These are phyloP conservation scores for Drosophila subsilvestris DNA, from an alignment of 2,888 invertebrate genomes.

Conservation along the genomic window DNA sequence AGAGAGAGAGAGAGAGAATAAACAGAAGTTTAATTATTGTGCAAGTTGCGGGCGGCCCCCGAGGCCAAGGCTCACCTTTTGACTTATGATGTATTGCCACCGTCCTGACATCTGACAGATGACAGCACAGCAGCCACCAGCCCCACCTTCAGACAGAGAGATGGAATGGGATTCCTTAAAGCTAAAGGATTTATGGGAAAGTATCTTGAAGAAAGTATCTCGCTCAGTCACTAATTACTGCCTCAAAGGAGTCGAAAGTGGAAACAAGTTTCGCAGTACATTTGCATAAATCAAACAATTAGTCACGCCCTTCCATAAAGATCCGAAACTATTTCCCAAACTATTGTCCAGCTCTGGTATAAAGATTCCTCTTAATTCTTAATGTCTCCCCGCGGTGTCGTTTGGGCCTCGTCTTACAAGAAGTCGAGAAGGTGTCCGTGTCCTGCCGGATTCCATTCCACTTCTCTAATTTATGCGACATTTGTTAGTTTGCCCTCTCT, in stretches of 20 bases:
- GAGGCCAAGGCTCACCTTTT: slow-evolving; percentile 74
- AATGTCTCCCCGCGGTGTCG: slow-evolving; percentile 79
- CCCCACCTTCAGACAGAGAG: slow-evolving; percentile 28
- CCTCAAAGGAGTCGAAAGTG: not conserved
- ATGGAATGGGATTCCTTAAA: slow-evolving; percentile 33
- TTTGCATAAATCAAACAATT: slow-evolving; percentile 80
- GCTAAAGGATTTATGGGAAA: slow-evolving; percentile 22
- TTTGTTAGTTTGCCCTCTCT: slow-evolving; percentile 65
- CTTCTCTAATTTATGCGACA: slow-evolving; percentile 72
- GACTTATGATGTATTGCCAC: slow-evolving; percentile 79
- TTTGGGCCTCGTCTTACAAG: slow-evolving; percentile 72
- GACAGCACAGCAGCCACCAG: slow-evolving; percentile 43
- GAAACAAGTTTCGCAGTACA: slow-evolving; percentile 39
- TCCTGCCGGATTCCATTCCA: slow-evolving; percentile 44
- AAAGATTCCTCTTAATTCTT: slow-evolving; percentile 53
- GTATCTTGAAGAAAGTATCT: slow-evolving; percentile 21
- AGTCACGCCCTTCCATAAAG: slow-evolving; percentile 66
- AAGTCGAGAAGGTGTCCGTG: slow-evolving; percentile 17
- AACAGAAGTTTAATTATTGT: slow-evolving; percentile 80
- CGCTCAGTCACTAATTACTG: slow-evolving; percentile 24
- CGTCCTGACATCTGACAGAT: slow-evolving; percentile 72
- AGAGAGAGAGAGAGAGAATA: slow-evolving; percentile 64
- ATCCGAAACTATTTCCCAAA: slow-evolving; percentile 43
- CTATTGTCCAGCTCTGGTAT: slow-evolving; percentile 60
- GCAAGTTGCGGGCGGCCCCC: slow-evolving; percentile 44